Evolutionary conservation across 2,113 vertebrate species (phyloP).

Genomic region (Pao palembangensis): DNA sequence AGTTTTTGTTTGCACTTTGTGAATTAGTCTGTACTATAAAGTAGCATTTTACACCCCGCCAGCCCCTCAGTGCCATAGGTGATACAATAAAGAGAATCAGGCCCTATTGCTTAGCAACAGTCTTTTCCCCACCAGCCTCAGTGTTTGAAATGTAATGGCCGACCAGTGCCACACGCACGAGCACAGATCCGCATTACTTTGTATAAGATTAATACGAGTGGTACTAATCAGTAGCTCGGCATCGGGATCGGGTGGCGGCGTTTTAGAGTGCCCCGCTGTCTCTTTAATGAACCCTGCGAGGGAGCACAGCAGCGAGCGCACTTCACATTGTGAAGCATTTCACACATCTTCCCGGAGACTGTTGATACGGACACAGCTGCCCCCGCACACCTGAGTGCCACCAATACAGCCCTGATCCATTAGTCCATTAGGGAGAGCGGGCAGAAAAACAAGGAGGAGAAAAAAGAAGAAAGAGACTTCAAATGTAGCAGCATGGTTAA

Average conservation of each 20-base stretch:
- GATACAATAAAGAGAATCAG: constrained; percentile 42
- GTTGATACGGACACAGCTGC: constrained; percentile 57
- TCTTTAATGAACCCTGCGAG: constrained; percentile 54
- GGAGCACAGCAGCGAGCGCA: constrained; percentile 21
- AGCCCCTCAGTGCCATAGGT: constrained; percentile 5
- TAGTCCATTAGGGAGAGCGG: constrained; percentile 44
- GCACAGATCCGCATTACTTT: background rate
- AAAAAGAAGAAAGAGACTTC: background rate
- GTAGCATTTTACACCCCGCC: constrained; percentile 24
- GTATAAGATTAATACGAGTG: constrained; percentile 49
- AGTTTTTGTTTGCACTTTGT: background rate
- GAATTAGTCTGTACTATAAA: constrained; percentile 6
- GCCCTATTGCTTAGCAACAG: constrained; percentile 62
- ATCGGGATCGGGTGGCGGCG: constrained; percentile 7
- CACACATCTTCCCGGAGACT: constrained; percentile 48
- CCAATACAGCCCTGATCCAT: constrained; percentile 34
- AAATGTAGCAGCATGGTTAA: constrained; percentile 10
- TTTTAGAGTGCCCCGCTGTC: constrained; percentile 38
- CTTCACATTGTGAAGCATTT: constrained; percentile 43
- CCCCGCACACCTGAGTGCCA: constrained; percentile 39
- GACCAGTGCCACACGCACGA: background rate
- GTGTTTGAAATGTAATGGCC: constrained; percentile 6
- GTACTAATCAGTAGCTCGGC: constrained; percentile 57
- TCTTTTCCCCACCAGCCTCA: constrained; percentile 30
- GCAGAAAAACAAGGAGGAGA: constrained; percentile 8